Conservation (phyloP, 2,797 vertebrate genomes). For the Mormyrus hasselquistii region DNA sequence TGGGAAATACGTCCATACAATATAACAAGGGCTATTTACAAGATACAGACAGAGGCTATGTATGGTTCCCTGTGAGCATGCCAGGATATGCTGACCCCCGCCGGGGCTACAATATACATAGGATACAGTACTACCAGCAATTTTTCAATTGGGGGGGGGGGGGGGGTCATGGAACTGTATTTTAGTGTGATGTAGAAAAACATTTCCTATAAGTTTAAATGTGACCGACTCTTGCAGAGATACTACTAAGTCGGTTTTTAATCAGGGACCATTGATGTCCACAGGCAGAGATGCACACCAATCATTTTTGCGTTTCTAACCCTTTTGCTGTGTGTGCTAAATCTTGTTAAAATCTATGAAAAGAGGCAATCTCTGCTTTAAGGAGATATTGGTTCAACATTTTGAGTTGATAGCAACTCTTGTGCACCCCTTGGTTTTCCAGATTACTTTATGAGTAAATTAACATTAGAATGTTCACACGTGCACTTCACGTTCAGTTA, state of each 20-base stretch:
- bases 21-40: too few relatives aligned
- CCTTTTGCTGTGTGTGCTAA: neutral
- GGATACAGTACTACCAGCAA: too few relatives aligned
- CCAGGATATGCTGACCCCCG: too few relatives aligned
- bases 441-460: neutral
- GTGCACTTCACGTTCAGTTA: neutral
- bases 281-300: neutral
- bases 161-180: neutral
- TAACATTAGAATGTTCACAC: neutral
- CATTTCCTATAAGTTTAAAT: neutral
- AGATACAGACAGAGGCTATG: too few relatives aligned
- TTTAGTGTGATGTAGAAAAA: neutral
- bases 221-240: neutral
- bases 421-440: neutral
- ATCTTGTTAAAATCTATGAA: neutral
- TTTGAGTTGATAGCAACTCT: neutral
- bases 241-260: neutral
- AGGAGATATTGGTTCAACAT: neutral
- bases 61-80: too few relatives aligned
- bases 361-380: neutral
- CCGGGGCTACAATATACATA: too few relatives aligned
- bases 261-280: neutral
- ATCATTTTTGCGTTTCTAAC: neutral
- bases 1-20: neutral
- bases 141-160: too few relatives aligned